Evolutionary conservation across 2,888 invertebrate genomes (phyloP).

Genomic region (Brenthis daphne): DNA sequence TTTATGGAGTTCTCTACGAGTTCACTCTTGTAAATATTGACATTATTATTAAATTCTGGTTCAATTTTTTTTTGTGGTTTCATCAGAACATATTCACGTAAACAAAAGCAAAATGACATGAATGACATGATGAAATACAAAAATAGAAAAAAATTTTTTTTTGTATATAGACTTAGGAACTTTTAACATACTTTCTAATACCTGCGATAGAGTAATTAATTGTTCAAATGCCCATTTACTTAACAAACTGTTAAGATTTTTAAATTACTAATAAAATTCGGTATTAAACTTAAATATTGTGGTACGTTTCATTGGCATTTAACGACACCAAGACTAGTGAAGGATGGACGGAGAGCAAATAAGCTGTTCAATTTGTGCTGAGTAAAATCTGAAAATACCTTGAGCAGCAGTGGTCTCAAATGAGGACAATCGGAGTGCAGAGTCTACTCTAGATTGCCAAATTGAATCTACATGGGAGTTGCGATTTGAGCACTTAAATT

Average conservation of each 20-base stretch:
- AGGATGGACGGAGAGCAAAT: neutral
- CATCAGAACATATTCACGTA: too few relatives aligned
- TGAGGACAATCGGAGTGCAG: neutral
- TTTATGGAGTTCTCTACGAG: neutral
- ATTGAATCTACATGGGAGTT: conserved; percentile 7
- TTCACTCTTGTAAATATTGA: too few relatives aligned
- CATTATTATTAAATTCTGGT: too few relatives aligned
- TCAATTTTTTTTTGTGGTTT: too few relatives aligned
- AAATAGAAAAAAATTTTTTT: too few relatives aligned
- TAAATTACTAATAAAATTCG: neutral
- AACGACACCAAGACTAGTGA: neutral
- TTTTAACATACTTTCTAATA: too few relatives aligned
- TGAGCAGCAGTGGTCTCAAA: neutral
- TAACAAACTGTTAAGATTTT: too few relatives aligned
- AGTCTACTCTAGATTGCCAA: neutral
- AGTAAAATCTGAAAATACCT: conserved; percentile 15
- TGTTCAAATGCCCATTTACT: too few relatives aligned
- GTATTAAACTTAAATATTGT: neutral
- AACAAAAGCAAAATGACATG: too few relatives aligned
- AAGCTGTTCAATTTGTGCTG: conserved; percentile 7
- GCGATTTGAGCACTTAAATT: neutral
- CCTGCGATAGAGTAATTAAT: too few relatives aligned
- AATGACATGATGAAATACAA: too few relatives aligned
- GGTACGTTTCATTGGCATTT: neutral
- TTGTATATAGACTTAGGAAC: too few relatives aligned